These are phyloP conservation scores for Cranoglanis bouderius DNA, from an alignment of 2,113 vertebrate species.

Conservation along the genomic window DNA sequence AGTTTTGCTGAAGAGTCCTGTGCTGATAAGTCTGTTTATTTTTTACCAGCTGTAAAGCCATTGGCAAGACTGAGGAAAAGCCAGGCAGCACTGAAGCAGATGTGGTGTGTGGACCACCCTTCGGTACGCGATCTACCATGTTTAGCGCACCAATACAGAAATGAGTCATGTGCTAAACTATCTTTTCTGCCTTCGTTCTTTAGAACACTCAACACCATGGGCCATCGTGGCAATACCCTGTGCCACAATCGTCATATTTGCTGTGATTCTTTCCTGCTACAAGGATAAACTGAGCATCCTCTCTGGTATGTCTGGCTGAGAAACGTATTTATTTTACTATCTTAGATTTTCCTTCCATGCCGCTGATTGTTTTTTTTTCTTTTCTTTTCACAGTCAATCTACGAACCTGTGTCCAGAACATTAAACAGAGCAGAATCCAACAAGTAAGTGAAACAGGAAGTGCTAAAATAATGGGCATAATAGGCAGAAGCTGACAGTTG, in stretches of 20 bases:
- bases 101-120: constrained; percentile 64
- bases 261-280: constrained; percentile 76
- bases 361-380: constrained; percentile 23
- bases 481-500: background rate
- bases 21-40: constrained; percentile 31
- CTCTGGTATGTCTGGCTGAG: constrained; percentile 49
- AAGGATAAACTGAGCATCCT: constrained; percentile 75
- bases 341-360: constrained; percentile 1
- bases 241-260: constrained; percentile 69
- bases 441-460: constrained; percentile 63
- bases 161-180: background rate
- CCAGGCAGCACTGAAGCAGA: constrained; percentile 64
- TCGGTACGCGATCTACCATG: constrained; percentile 57
- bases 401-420: constrained; percentile 75
- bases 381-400: constrained; percentile 68
- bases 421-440: constrained; percentile 76
- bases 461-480: background rate
- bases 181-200: background rate
- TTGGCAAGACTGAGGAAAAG: constrained; percentile 63
- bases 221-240: constrained; percentile 73
- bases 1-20: background rate
- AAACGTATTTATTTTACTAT: background rate
- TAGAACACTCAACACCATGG: constrained; percentile 67
- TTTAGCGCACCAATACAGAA: background rate
- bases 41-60: constrained; percentile 71